Conservation (phyloP, 2,888 invertebrate genomes). For the Cylindroiulus punctatus region DNA sequence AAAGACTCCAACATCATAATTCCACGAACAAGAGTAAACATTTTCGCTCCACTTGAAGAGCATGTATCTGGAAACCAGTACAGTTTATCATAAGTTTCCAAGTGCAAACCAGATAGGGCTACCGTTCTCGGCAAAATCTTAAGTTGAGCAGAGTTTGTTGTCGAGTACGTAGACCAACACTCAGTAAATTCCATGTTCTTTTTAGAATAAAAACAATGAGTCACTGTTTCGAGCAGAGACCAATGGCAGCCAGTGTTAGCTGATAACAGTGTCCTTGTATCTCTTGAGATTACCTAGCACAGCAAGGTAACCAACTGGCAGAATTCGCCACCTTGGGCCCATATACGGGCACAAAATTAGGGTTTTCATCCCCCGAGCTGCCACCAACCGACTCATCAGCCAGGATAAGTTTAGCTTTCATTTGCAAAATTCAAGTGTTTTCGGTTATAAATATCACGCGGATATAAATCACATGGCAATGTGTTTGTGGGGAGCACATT, state of each 20-base stretch:
- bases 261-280: background rate
- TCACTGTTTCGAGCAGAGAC: background rate
- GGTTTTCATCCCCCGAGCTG: background rate
- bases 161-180: background rate
- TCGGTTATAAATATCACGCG: background rate
- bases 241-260: background rate
- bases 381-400: slow-evolving; percentile 5
- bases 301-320: background rate
- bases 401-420: slow-evolving; percentile 19
- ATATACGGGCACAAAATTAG: slow-evolving; percentile 12
- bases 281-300: background rate
- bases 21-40: too few relatives aligned
- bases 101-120: background rate
- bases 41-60: too few relatives aligned
- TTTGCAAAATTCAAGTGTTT: slow-evolving; percentile 38
- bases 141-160: background rate
- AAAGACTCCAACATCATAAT: too few relatives aligned
- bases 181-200: background rate
- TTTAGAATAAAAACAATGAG: background rate
- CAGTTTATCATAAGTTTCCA: background rate
- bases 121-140: too few relatives aligned
- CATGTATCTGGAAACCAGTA: background rate
- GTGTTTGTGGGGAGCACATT: background rate
- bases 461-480: background rate
- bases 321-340: background rate